Evolutionary conservation across 2,888 invertebrate species (phyloP).

Genomic region (Eumerus sabulonum): DNA sequence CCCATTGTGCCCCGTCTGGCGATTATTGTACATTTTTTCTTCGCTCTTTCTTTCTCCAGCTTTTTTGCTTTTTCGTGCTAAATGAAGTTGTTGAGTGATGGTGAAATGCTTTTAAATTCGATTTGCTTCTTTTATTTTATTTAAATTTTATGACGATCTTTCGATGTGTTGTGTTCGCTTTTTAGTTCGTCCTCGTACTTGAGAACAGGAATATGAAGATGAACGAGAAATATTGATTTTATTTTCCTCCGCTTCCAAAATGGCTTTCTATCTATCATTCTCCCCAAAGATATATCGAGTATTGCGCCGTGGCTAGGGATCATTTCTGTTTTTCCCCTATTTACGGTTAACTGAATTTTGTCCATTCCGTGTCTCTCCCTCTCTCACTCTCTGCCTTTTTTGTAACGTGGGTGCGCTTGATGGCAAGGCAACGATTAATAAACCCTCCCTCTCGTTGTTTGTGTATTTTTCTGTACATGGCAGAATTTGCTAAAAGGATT

Average conservation of each 20-base stretch:
- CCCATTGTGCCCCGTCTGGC: neutral
- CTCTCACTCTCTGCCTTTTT: neutral
- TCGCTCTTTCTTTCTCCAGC: constrained; percentile 31
- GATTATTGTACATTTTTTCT: constrained; percentile 10
- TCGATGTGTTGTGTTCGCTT: constrained; percentile 11
- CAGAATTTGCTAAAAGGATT: constrained; percentile 31
- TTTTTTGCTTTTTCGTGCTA: constrained; percentile 44
- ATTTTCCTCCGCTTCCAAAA: constrained; percentile 14
- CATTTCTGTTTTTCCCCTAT: constrained; percentile 52
- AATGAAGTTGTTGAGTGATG: constrained; percentile 31
- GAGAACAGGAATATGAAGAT: too few relatives aligned
- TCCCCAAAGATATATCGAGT: constrained; percentile 9
- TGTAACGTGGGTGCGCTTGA: constrained; percentile 10
- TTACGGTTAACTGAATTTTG: constrained; percentile 22
- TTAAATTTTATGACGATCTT: constrained; percentile 42
- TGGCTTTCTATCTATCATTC: constrained; percentile 41
- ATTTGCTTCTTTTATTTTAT: constrained; percentile 15
- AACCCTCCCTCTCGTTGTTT: constrained; percentile 6
- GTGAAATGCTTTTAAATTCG: constrained; percentile 62
- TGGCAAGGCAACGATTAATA: neutral
- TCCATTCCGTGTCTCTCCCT: constrained; percentile 12
- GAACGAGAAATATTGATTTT: constrained; percentile 40
- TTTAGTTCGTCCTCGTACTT: neutral
- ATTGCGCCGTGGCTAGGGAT: constrained; percentile 63
- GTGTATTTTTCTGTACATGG: neutral